phyloP scores from a whole-genome alignment of 2,113 vertebrate species.

The Macquaria australasica region DNA sequence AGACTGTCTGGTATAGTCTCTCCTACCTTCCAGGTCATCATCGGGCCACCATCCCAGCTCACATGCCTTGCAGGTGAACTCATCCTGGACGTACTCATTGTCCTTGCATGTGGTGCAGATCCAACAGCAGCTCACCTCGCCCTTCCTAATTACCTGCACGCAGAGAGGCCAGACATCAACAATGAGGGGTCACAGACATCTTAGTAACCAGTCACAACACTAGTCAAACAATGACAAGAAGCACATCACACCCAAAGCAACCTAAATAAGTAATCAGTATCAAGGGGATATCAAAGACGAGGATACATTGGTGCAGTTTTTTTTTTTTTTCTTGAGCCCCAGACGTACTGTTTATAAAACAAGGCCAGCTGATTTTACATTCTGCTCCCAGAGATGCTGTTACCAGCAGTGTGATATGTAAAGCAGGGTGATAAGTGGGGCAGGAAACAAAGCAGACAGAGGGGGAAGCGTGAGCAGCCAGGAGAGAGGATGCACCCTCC shows the following conservation, averaged over 20 bases:
- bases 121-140: conserved; percentile 99
- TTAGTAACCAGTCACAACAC: conserved; percentile 1
- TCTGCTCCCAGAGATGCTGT: conserved; percentile 59
- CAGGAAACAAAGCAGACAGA: conserved; percentile 72
- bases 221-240: not conserved
- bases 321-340: conserved; percentile 39
- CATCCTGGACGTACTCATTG: conserved; percentile 96
- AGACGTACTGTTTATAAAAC: conserved; percentile 66
- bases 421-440: conserved; percentile 78
- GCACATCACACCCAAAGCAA: conserved; percentile 25
- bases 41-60: conserved; percentile 98
- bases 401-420: conserved; percentile 73
- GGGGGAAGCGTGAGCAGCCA: conserved; percentile 36
- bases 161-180: conserved; percentile 42
- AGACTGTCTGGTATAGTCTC: not conserved
- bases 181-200: conserved; percentile 21
- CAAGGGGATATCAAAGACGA: conserved; percentile 37
- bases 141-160: conserved; percentile 95
- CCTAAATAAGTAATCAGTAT: conserved; percentile 35
- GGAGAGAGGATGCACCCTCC: conserved; percentile 68
- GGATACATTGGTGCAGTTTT: not conserved
- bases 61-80: conserved; percentile 98
- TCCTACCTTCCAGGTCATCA: conserved; percentile 90
- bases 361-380: conserved; percentile 60
- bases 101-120: conserved; percentile 99